Evolutionary conservation across 2,888 invertebrate species (phyloP).

Genomic region (Agrochola macilenta): DNA sequence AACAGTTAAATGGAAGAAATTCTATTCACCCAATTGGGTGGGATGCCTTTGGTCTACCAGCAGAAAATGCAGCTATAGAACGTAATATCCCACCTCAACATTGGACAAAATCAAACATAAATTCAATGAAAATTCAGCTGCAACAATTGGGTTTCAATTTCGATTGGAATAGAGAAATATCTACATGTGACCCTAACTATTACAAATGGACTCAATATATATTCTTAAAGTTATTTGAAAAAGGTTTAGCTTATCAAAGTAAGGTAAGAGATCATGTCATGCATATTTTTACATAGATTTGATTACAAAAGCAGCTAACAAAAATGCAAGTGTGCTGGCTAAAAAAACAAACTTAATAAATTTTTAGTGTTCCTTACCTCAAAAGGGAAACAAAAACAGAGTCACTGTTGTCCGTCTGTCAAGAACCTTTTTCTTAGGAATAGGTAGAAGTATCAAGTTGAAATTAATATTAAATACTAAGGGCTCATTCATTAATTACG

Average conservation of each 20-base stretch:
- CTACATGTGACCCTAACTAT: conserved; percentile 96
- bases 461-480: neutral
- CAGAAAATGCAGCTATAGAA: conserved; percentile 99
- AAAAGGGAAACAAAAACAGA: neutral
- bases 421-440: neutral
- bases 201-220: conserved; percentile 99
- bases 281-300: neutral
- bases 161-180: conserved; percentile 97
- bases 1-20: conserved; percentile 94
- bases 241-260: conserved; percentile 96
- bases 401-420: neutral
- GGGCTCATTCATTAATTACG: too few species aligned
- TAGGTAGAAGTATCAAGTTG: neutral
- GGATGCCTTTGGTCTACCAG: conserved; percentile 99
- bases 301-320: neutral
- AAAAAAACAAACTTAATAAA: neutral
- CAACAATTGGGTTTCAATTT: conserved; percentile 95
- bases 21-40: conserved; percentile 99
- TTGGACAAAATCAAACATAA: conserved; percentile 98
- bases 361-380: neutral
- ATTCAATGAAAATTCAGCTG: conserved; percentile 95
- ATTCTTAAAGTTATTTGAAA: conserved; percentile 96
- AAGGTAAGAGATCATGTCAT: conserved; percentile 88
- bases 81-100: conserved; percentile 93
- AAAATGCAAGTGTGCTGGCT: neutral